phyloP scores from a whole-genome alignment of 2,888 invertebrate genomes.

The Agriopis leucophaearia region DNA sequence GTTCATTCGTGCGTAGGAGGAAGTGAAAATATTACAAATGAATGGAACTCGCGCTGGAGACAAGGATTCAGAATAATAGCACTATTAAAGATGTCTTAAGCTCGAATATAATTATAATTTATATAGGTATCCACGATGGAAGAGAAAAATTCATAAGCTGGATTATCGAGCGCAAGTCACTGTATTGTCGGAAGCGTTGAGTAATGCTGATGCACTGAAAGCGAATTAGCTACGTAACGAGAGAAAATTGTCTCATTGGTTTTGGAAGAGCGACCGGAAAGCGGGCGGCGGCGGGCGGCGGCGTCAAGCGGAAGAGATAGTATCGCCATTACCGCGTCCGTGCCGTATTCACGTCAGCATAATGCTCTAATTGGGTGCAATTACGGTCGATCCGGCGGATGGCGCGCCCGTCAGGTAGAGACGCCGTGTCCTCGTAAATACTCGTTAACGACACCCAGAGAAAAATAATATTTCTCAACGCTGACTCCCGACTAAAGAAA shows the following conservation, averaged over 20 bases:
- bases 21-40: conserved; percentile 57
- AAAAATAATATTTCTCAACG: conserved; percentile 83
- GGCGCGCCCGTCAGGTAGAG: conserved; percentile 80
- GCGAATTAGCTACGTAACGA: conserved; percentile 69
- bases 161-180: conserved; percentile 82
- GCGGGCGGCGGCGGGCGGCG: conserved; percentile 49
- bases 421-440: conserved; percentile 83
- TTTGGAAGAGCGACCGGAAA: conserved; percentile 51
- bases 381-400: conserved; percentile 81
- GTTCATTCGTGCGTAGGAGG: conserved; percentile 44
- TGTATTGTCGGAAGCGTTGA: conserved; percentile 77
- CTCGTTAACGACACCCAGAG: conserved; percentile 80
- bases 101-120: conserved; percentile 54
- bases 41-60: conserved; percentile 52
- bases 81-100: conserved; percentile 63
- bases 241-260: conserved; percentile 73
- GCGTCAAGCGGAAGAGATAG: conserved; percentile 69
- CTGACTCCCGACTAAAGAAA: conserved; percentile 74
- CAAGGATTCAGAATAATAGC: conserved; percentile 62
- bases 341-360: conserved; percentile 85
- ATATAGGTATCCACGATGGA: conserved; percentile 55
- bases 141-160: conserved; percentile 74
- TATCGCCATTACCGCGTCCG: conserved; percentile 82
- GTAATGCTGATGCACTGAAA: conserved; percentile 73
- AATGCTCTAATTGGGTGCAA: conserved; percentile 86